Percentiles rank a stretch among this genome's conserved stretches.
phyloP scores from a whole-genome alignment of 1,140 invertebrate species.

The Drosophila pectinifera region DNA sequence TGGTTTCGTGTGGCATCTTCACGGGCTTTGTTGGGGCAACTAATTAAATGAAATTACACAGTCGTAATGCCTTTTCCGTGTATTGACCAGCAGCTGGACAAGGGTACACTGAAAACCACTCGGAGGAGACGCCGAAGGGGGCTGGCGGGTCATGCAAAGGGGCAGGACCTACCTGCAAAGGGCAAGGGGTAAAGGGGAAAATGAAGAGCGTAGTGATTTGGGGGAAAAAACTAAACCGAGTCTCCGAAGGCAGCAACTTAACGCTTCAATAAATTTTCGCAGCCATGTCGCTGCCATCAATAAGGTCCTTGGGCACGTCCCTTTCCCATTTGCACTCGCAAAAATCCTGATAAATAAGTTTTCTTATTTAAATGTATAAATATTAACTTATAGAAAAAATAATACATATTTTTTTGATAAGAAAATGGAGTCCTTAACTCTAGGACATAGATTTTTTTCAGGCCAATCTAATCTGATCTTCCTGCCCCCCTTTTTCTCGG shows the following conservation, averaged over 20 bases:
- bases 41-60: constrained; percentile 69
- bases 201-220: background rate
- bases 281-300: constrained; percentile 76
- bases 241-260: constrained; percentile 79
- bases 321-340: background rate
- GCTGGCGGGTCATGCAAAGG: constrained; percentile 36
- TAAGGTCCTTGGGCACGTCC: constrained; percentile 79
- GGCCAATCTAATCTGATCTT: too few species aligned
- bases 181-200: background rate
- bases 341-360: too few species aligned
- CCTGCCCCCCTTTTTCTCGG: background rate
- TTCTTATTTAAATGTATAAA: too few species aligned
- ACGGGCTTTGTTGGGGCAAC: constrained; percentile 37
- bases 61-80: constrained; percentile 74
- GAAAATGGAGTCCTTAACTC: too few species aligned
- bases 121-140: constrained; percentile 11
- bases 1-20: constrained; percentile 11
- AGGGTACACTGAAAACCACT: constrained; percentile 38
- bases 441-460: too few species aligned
- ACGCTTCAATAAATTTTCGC: constrained; percentile 81
- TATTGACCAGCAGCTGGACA: constrained; percentile 56
- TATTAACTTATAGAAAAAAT: too few species aligned
- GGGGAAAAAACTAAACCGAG: constrained; percentile 50
- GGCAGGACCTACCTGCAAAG: constrained; percentile 42
- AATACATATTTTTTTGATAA: too few species aligned